Percentiles rank a stretch among this genome's conserved stretches.
phyloP scores from a whole-genome alignment of 2,113 vertebrate species.

The Calcarius ornatus region DNA sequence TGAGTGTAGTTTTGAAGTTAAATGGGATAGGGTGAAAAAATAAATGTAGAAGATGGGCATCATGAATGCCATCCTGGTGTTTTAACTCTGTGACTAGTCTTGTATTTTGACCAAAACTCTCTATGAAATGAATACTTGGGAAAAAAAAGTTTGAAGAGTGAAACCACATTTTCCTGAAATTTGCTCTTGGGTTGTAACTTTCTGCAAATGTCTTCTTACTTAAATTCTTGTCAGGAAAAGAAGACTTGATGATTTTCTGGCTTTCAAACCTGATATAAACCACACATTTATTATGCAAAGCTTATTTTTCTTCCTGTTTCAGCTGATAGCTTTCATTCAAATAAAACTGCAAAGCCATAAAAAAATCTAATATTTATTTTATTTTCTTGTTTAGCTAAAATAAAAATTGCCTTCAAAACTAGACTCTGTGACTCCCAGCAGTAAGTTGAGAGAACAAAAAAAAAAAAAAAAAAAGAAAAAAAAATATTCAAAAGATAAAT shows the following conservation, averaged over 20 bases:
- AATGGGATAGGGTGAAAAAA: neutral
- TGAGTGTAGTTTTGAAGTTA: neutral
- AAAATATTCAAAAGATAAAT: accelerated
- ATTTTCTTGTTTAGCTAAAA: neutral
- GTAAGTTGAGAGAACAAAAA: neutral
- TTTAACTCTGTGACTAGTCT: neutral
- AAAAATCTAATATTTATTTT: neutral
- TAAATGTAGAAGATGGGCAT: neutral
- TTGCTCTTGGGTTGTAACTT: neutral
- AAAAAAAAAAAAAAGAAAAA: neutral
- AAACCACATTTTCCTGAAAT: neutral
- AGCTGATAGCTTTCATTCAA: neutral
- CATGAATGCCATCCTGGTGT: neutral
- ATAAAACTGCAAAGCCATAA: neutral
- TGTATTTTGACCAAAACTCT: neutral
- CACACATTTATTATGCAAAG: neutral
- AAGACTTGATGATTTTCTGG: neutral
- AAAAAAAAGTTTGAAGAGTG: neutral
- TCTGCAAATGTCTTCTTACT: neutral
- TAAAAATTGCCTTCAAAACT: neutral
- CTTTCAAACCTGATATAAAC: neutral
- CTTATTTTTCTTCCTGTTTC: neutral
- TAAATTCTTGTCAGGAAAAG: neutral
- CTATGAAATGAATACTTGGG: neutral
- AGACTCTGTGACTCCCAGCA: neutral